phyloP scores from a whole-genome alignment of 1,140 invertebrate species.

The Tetragonula clypearis region DNA sequence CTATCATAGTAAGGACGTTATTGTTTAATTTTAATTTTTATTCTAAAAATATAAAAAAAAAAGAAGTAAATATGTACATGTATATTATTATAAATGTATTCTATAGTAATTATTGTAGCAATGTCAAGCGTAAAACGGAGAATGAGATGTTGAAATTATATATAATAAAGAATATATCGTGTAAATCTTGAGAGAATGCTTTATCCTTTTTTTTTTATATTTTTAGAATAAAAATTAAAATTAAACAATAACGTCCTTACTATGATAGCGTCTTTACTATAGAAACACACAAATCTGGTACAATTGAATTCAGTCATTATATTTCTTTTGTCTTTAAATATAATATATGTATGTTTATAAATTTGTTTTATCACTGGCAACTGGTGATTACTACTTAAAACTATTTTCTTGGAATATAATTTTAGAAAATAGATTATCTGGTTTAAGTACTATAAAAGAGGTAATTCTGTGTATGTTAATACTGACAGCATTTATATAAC shows the following conservation, averaged over 20 bases:
- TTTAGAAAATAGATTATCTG: conserved; percentile 24
- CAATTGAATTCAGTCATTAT: background rate
- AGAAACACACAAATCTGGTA: background rate
- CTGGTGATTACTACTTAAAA: background rate
- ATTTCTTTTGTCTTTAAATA: background rate
- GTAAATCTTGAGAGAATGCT: conserved; percentile 58
- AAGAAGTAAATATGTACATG: conserved; percentile 75
- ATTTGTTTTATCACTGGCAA: background rate
- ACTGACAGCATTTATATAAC: conserved; percentile 5
- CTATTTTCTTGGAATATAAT: background rate
- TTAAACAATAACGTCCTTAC: no score
- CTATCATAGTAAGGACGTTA: no score
- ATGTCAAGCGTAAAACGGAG: conserved; percentile 64
- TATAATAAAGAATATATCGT: conserved; percentile 79
- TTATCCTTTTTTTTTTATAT: background rate
- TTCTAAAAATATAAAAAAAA: conserved; percentile 40
- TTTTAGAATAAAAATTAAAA: background rate
- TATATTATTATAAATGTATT: conserved; percentile 80
- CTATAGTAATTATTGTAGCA: conserved; percentile 75
- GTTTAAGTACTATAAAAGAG: background rate
- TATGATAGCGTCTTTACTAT: background rate
- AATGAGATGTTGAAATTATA: conserved; percentile 74
- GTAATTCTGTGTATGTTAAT: conserved; percentile 9
- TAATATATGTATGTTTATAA: background rate
- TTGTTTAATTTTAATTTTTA: background rate